Conservation (phyloP, 1,140 invertebrate genomes). For the Diprion similis region DNA sequence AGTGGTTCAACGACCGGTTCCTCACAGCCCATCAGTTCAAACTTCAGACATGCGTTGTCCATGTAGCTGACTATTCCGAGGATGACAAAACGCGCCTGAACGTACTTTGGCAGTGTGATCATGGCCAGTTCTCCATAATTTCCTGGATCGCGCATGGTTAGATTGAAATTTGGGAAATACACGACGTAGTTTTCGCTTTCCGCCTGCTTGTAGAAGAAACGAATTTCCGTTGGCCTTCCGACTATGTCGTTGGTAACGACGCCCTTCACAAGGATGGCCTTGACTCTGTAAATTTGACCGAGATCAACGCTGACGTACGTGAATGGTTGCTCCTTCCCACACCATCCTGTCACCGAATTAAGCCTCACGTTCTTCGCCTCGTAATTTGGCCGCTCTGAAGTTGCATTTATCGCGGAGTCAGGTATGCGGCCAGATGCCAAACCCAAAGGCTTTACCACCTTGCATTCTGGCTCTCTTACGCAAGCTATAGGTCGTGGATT, state of each 20-base stretch:
- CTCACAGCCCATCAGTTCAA: conserved; percentile 95
- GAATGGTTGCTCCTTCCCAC: conserved; percentile 92
- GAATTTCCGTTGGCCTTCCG: conserved; percentile 91
- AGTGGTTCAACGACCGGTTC: conserved; percentile 79
- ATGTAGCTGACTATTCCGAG: conserved; percentile 94
- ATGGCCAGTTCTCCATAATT: conserved; percentile 95
- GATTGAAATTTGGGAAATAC: conserved; percentile 95
- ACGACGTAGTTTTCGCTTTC: conserved; percentile 95
- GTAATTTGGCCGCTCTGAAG: conserved; percentile 90
- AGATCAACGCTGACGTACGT: conserved; percentile 95
- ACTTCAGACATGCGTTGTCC: conserved; percentile 95
- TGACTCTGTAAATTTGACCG: conserved; percentile 88
- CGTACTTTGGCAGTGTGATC: conserved; percentile 92
- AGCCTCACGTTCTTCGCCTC: conserved; percentile 90
- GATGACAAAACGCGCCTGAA: conserved; percentile 92
- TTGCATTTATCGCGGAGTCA: conserved; percentile 95
- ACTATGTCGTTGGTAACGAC: conserved; percentile 95
- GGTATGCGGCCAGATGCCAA: conserved; percentile 91
- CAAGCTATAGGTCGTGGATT: conserved; percentile 91
- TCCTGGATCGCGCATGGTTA: conserved; percentile 91
- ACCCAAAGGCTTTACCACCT: conserved; percentile 90
- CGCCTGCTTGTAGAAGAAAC: conserved; percentile 96
- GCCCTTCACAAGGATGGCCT: conserved; percentile 91
- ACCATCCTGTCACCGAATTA: conserved; percentile 95
- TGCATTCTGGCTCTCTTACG: conserved; percentile 91